Percentiles rank a stretch among this genome's conserved stretches.
Conservation (phyloP, 2,113 vertebrate species). For the Arenaria interpres region DNA sequence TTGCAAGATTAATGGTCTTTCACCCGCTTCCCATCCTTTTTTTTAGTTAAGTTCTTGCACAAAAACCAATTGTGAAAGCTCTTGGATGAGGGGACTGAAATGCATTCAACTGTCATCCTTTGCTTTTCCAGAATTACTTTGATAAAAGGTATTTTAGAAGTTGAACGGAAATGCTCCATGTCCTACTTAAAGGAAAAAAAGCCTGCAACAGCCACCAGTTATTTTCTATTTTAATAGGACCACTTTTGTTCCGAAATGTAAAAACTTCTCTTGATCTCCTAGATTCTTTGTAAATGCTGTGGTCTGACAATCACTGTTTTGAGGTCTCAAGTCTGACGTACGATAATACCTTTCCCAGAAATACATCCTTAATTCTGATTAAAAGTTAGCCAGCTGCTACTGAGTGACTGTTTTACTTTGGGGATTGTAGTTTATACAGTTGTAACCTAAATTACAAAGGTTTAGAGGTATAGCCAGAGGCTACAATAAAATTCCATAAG, state of each 20-base stretch:
- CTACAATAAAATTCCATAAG: not conserved
- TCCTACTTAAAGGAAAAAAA: not conserved
- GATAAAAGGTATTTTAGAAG: not conserved
- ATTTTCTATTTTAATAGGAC: not conserved
- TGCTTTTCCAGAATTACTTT: not conserved
- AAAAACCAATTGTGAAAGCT: not conserved
- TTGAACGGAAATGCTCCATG: not conserved
- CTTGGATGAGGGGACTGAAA: not conserved
- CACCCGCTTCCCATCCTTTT: fast-evolving
- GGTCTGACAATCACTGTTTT: not conserved
- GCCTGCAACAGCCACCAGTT: not conserved
- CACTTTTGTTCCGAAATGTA: not conserved
- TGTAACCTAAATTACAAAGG: not conserved
- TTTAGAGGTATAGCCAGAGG: not conserved
- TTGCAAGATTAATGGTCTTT: not conserved
- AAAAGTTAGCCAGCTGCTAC: not conserved
- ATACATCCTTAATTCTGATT: not conserved
- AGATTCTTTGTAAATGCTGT: not conserved
- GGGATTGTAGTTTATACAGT: not conserved
- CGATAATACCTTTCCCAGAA: not conserved
- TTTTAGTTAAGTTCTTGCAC: not conserved
- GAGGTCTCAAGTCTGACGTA: not conserved
- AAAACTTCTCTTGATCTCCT: not conserved
- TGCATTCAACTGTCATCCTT: not conserved
- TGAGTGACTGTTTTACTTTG: not conserved